These are phyloP conservation scores for Macrophya alboannulata DNA, from an alignment of 2,888 invertebrate genomes.

Conservation along the genomic window DNA sequence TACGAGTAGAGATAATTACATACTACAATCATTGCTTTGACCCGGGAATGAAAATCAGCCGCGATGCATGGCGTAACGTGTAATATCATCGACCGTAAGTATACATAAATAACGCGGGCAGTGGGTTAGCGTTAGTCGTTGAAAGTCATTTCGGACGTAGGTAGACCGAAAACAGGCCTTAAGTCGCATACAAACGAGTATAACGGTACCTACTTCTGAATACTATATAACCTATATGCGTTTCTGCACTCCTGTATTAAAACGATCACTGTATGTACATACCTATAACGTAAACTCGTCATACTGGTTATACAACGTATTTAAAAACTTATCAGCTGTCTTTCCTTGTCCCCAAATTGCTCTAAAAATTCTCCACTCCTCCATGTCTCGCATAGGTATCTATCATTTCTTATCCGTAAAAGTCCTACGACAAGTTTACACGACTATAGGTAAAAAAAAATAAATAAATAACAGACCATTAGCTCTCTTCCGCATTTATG, in stretches of 20 bases:
- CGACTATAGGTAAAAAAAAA: neutral
- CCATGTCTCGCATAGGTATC: neutral
- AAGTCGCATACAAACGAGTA: slow-evolving; percentile 53
- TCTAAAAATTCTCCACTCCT: neutral
- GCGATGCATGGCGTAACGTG: neutral
- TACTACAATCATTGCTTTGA: neutral
- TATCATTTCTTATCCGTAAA: neutral
- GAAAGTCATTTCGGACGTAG: slow-evolving; percentile 51
- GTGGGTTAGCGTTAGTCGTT: slow-evolving; percentile 54
- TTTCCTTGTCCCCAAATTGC: neutral
- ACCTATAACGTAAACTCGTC: slow-evolving; percentile 24
- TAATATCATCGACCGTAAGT: neutral
- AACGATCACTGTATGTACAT: neutral
- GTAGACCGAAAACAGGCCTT: slow-evolving; percentile 36
- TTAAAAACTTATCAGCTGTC: slow-evolving; percentile 21
- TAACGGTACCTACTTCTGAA: slow-evolving; percentile 41
- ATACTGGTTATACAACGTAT: slow-evolving; percentile 50
- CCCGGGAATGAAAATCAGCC: neutral
- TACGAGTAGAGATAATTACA: neutral
- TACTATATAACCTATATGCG: slow-evolving; percentile 32
- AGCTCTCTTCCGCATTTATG: neutral
- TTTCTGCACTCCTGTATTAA: slow-evolving; percentile 41
- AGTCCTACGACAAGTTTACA: slow-evolving; percentile 28
- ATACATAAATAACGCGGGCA: slow-evolving; percentile 40
- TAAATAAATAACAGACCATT: neutral